A percentile compares a stretch with the other conserved stretches of the same genome.
phyloP scores from a whole-genome alignment of 2,888 invertebrate genomes.

The Calephelis perditalis region DNA sequence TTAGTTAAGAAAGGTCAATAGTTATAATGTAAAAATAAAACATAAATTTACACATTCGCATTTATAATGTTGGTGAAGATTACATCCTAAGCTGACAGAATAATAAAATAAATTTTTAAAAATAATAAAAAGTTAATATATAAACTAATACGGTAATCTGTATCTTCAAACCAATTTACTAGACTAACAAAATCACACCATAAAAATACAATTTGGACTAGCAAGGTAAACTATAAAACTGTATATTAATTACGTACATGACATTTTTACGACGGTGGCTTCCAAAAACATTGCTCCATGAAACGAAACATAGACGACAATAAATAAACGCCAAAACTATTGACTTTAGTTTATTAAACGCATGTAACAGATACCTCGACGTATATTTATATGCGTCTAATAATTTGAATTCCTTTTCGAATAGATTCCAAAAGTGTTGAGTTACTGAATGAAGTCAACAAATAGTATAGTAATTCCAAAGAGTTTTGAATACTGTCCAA shows the following conservation, averaged over 20 bases:
- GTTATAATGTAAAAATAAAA: too few relatives aligned
- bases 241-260: slow-evolving; percentile 27
- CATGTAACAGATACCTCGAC: slow-evolving; percentile 29
- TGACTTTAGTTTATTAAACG: slow-evolving; percentile 27
- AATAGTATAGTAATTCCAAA: slow-evolving; percentile 73
- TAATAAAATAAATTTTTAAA: too few relatives aligned
- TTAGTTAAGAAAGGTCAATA: too few relatives aligned
- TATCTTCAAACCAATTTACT: slow-evolving; percentile 19
- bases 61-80: too few relatives aligned
- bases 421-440: slow-evolving; percentile 64
- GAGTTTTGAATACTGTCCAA: slow-evolving; percentile 77
- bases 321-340: slow-evolving; percentile 31
- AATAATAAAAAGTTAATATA: slow-evolving; percentile 5
- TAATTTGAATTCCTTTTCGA: slow-evolving; percentile 59
- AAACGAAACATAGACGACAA: slow-evolving; percentile 21
- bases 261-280: slow-evolving; percentile 27
- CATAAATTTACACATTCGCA: too few relatives aligned
- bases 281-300: slow-evolving; percentile 29
- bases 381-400: slow-evolving; percentile 54
- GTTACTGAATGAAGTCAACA: slow-evolving; percentile 73
- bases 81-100: too few relatives aligned
- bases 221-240: slow-evolving; percentile 23
- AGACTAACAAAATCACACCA: slow-evolving; percentile 22
- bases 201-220: slow-evolving; percentile 24
- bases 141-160: slow-evolving; percentile 14